Base-by-base conservation (phyloP, 2,113 vertebrate species). In the Aegotheles bennettii region DNA sequence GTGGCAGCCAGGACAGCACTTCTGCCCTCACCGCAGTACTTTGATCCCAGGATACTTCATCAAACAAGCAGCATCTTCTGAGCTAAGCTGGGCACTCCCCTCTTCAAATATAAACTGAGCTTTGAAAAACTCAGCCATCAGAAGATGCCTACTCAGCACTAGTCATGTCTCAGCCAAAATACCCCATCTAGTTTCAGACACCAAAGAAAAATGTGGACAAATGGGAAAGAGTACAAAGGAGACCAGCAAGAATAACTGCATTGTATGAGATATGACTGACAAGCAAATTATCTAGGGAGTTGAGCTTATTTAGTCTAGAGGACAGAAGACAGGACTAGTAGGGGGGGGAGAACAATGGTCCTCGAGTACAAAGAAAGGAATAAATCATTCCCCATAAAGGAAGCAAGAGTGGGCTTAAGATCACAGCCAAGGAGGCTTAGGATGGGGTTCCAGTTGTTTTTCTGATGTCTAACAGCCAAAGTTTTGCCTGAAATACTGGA, bases 221-320 rank as follows among this genome's bases (percentile, higher is more conserved):
- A 75, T 69, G 31, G 43, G 43, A 75, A 85, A 86, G 53, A 90
- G 68, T 28, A 80, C 35, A 86, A 93, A 93, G 85, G 84, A 78
- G 83, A 93, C 10, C 12, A 74, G 42, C 71, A 90, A 84, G 77
- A 92, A 61, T 90, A 94, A 74, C 45, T 67, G 68, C 70, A 61
- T 57, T 82, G 67, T 61, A 85, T n/a, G 29, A 83, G 67, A 80
- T 80, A 83, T 16, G 64, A 90, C 68, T 92, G 91, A 92, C 91
- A 94, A 74, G 71, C 21, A 84, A 81, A 89, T 89, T 90, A 93
- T 75, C 89, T 90, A n/a, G 60, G 82, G 29, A 87, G 21, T 20
- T 89, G 35, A 90, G 38, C 29, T 92, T 95, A 78, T 87, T 95
- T 83, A 93, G 64, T 89, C 64, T 92, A 90, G 47, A 67, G 59